Base-by-base conservation (phyloP, 1,140 invertebrate genomes). In the Drosophila paulistorum region DNA sequence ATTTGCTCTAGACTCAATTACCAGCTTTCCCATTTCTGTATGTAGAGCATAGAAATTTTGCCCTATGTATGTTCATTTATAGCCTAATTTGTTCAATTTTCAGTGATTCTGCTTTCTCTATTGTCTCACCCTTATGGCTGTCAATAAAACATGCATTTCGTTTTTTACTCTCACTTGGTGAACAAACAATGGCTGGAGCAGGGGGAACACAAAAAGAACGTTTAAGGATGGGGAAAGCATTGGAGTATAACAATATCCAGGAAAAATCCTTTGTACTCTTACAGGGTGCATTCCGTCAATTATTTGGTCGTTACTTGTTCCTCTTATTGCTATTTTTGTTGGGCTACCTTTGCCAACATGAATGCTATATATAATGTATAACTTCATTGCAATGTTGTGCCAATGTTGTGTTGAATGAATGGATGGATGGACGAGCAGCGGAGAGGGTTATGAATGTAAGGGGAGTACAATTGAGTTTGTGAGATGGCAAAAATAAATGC, bases 281-380 rank as follows among this genome's bases (percentile, higher is more conserved):
- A 68, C 45, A 39, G 58, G 45, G 45, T 73, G 67, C 66, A 82
- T 80, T 80, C 84, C 84, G 9, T 20, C 45, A 89, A 89, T 87
- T 87, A 87, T 84, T 89, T 84, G 84, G 69, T 71, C 66, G 84
- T 81, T 84, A 72, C 84, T 66, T 79, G 66, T 77, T 74, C 45
- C 45, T 74, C 84, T 71, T 85, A 69, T 68, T 74, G 68, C 75
- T 69, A 7, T 73, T 51, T 59, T 33, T 57, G 10, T 10, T 51
- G 2, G 41, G 68, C 62, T 64, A 55, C 72, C 63, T 62, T 20
- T 26, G 45, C 45, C 45, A 48, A 10, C 11, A 57, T 17, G 6
- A 39, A 55, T 10, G 23, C 67, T 17, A 51, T 54, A 81, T 84
- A 61, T 10, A 17, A 45, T 45, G 17, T 45, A 84, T 71, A 85